phyloP scores from a whole-genome alignment of 2,797 vertebrate genomes.

The Squalus acanthias region DNA sequence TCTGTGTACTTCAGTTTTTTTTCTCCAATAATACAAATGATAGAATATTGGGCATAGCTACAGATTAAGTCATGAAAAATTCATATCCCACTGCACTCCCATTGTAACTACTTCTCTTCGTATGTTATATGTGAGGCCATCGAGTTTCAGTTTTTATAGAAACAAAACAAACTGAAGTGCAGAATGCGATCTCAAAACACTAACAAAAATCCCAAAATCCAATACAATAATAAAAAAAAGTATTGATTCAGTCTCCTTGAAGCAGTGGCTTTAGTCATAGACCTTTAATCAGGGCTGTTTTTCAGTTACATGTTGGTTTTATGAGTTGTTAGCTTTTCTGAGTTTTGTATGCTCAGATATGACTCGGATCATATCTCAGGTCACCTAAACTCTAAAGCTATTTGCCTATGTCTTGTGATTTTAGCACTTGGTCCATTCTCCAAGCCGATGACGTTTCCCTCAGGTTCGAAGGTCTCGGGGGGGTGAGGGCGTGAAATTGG shows the following conservation, averaged over 20 bases:
- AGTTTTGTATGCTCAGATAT: not conserved
- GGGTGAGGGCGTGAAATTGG: no score
- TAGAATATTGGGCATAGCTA: not conserved
- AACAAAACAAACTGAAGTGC: not conserved
- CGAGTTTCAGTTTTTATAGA: not conserved
- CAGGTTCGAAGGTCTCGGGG: not conserved
- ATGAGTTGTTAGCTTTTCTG: not conserved
- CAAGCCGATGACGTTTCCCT: not conserved
- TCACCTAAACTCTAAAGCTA: not conserved
- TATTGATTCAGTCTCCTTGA: not conserved
- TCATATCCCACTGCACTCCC: not conserved
- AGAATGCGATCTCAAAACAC: not conserved
- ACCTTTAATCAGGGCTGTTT: not conserved
- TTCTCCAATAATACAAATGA: not conserved
- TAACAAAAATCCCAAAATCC: not conserved
- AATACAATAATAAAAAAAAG: not conserved
- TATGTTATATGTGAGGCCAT: no score
- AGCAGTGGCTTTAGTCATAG: not conserved
- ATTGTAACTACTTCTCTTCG: not conserved
- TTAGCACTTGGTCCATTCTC: not conserved
- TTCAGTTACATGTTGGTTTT: not conserved
- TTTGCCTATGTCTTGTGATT: not conserved
- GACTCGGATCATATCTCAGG: not conserved
- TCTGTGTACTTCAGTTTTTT: not conserved
- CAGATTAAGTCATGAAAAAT: not conserved